These are phyloP conservation scores for Parascotia fuliginaria DNA, from an alignment of 2,888 invertebrate genomes.

Conservation along the genomic window DNA sequence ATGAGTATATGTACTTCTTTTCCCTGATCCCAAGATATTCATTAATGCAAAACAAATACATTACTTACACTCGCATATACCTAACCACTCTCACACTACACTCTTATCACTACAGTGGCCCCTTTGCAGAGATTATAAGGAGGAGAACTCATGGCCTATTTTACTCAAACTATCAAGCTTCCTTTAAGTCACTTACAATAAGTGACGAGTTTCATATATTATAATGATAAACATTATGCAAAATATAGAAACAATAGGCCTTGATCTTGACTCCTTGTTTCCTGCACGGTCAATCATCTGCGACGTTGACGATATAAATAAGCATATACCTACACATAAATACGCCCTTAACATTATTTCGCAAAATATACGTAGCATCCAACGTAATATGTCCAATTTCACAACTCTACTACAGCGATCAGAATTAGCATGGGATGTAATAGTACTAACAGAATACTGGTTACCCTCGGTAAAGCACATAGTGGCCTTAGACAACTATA, in stretches of 20 bases:
- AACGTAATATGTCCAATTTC: slow-evolving; percentile 25
- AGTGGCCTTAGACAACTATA: slow-evolving; percentile 23
- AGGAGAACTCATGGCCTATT: too few species aligned
- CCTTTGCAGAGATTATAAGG: too few species aligned
- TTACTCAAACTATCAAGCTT: neutral
- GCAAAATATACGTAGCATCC: slow-evolving; percentile 41
- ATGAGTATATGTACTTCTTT: too few species aligned
- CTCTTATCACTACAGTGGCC: too few species aligned
- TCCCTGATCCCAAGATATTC: too few species aligned
- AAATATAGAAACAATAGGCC: slow-evolving; percentile 4
- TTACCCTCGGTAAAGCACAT: slow-evolving; percentile 15
- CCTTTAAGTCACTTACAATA: neutral
- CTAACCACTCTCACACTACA: too few species aligned
- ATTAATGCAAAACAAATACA: too few species aligned
- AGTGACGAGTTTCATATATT: neutral
- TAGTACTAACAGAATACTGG: slow-evolving; percentile 40
- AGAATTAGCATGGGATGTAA: slow-evolving; percentile 27
- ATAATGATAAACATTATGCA: neutral
- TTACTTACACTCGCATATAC: too few species aligned
- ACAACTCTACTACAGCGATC: slow-evolving; percentile 19
- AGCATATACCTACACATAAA: neutral
- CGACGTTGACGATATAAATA: neutral
- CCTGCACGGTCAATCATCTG: neutral
- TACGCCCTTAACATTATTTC: slow-evolving; percentile 11
- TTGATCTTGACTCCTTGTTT: slow-evolving; percentile 3